Evolutionary conservation across 92 coral and sea anemone species (phyloP).

Genomic region (Actinernus sp.): DNA sequence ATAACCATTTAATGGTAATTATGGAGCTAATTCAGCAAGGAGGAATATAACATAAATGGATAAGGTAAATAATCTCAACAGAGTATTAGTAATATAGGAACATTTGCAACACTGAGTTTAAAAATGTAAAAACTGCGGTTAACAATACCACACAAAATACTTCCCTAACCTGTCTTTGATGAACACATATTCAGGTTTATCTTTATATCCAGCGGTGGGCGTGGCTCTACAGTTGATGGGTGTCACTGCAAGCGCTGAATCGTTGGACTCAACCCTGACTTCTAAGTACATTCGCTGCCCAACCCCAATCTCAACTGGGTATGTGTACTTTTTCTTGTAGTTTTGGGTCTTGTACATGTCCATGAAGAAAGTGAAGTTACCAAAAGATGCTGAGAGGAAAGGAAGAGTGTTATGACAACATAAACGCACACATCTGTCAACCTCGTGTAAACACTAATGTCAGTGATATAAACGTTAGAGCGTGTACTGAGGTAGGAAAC

Average conservation of each 20-base stretch:
- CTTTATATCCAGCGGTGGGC: slow-evolving; percentile 63
- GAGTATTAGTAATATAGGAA: too few relatives aligned
- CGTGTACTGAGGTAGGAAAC: too few relatives aligned
- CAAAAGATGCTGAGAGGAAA: slow-evolving; percentile 49
- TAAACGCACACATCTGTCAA: too few relatives aligned
- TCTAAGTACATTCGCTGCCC: slow-evolving; percentile 65
- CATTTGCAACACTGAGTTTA: too few relatives aligned
- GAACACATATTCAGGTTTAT: slow-evolving; percentile 50
- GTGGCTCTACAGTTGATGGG: slow-evolving; percentile 79
- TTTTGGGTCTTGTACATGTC: slow-evolving; percentile 69
- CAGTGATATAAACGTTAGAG: too few relatives aligned
- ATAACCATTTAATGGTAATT: too few relatives aligned
- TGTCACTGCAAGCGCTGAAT: slow-evolving; percentile 52
- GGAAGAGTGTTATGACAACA: too few relatives aligned
- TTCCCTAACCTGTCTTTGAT: slow-evolving; percentile 69
- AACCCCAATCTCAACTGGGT: slow-evolving; percentile 55
- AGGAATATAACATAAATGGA: too few relatives aligned
- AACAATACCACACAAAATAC: neutral
- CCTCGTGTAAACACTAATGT: too few relatives aligned
- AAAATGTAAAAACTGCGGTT: neutral
- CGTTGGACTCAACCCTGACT: slow-evolving; percentile 54
- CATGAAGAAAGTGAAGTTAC: slow-evolving; percentile 80
- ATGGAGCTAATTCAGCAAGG: too few relatives aligned
- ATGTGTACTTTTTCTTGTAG: slow-evolving; percentile 42
- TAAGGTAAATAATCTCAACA: too few relatives aligned